Evolutionary conservation across 2,888 invertebrate species (phyloP).

Genomic region (Schizotus pectinicornis): DNA sequence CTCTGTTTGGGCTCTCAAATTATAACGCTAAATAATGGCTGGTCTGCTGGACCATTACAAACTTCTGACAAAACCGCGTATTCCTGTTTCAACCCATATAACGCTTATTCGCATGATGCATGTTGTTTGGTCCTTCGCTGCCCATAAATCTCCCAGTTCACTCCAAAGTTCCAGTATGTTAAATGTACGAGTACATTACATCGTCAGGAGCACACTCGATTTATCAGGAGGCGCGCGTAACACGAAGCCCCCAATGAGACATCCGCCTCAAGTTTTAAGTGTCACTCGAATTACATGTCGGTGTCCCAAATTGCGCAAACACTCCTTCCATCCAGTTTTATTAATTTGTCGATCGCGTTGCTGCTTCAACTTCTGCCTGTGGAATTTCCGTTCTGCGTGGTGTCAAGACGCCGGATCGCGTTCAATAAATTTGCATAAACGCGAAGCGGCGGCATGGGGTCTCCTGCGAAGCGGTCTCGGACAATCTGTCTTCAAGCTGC

Average conservation of each 20-base stretch:
- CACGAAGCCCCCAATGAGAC: slow-evolving; percentile 3
- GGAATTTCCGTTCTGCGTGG: neutral
- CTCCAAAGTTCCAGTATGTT: slow-evolving; percentile 21
- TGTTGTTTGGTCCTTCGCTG: slow-evolving; percentile 3
- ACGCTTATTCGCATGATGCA: slow-evolving; percentile 19
- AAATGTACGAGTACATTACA: slow-evolving; percentile 13
- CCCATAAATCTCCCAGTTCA: slow-evolving; percentile 19
- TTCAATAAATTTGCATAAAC: slow-evolving; percentile 47
- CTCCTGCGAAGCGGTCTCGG: slow-evolving; percentile 44
- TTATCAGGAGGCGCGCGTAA: slow-evolving; percentile 11
- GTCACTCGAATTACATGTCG: neutral
- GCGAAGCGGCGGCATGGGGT: slow-evolving; percentile 34
- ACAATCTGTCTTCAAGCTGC: slow-evolving; percentile 35
- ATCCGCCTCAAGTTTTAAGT: neutral
- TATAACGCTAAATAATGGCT: no score
- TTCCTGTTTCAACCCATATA: slow-evolving; percentile 12
- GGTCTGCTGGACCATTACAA: slow-evolving; percentile 7
- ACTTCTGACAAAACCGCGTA: slow-evolving; percentile 13
- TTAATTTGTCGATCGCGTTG: slow-evolving; percentile 6
- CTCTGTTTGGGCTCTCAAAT: neutral
- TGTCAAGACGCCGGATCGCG: slow-evolving; percentile 28
- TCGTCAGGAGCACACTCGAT: slow-evolving; percentile 12
- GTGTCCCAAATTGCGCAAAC: neutral
- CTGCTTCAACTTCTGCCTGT: neutral
- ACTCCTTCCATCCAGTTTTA: slow-evolving; percentile 1